Percentiles rank a stretch among this genome's conserved stretches.
Conservation (phyloP, 1,140 invertebrate species). For the Drosophila quadrilineata region DNA sequence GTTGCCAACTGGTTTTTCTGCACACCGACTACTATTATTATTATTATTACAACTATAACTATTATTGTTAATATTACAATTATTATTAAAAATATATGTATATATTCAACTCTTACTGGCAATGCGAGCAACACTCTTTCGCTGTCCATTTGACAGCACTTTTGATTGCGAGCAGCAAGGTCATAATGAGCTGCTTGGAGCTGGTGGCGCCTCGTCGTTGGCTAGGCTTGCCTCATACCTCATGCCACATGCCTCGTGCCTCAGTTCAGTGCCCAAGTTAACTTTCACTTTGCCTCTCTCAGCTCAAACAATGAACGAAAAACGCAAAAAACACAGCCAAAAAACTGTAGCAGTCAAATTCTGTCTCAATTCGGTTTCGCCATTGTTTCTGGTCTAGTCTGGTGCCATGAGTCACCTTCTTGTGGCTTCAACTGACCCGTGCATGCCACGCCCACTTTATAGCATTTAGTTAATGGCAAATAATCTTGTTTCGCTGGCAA, state of each 20-base stretch:
- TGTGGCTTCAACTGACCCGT: neutral
- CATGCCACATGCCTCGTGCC: neutral
- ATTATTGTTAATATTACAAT: conserved; percentile 1
- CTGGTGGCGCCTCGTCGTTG: conserved; percentile 19
- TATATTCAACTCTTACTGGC: conserved; percentile 13
- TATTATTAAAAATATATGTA: too few relatives aligned
- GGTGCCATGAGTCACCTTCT: neutral
- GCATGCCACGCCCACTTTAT: conserved; percentile 8
- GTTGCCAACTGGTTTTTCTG: conserved; percentile 26
- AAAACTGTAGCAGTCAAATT: conserved; percentile 26
- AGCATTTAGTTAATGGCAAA: conserved; percentile 1
- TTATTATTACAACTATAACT: neutral
- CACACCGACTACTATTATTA: conserved; percentile 3
- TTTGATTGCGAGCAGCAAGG: conserved; percentile 29
- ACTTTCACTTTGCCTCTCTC: conserved; percentile 44
- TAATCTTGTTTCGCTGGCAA: neutral
- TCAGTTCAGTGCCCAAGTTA: conserved; percentile 8
- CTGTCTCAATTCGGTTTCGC: conserved; percentile 11
- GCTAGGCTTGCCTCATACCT: conserved; percentile 6
- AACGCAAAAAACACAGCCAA: conserved; percentile 12
- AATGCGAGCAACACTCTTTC: neutral
- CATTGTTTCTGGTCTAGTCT: conserved; percentile 10
- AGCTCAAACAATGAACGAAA: too few relatives aligned
- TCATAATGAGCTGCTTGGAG: conserved; percentile 22
- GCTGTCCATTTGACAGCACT: conserved; percentile 19